Conservation (phyloP, 2,888 invertebrate species). For the Acanthosoma haemorrhoidale region DNA sequence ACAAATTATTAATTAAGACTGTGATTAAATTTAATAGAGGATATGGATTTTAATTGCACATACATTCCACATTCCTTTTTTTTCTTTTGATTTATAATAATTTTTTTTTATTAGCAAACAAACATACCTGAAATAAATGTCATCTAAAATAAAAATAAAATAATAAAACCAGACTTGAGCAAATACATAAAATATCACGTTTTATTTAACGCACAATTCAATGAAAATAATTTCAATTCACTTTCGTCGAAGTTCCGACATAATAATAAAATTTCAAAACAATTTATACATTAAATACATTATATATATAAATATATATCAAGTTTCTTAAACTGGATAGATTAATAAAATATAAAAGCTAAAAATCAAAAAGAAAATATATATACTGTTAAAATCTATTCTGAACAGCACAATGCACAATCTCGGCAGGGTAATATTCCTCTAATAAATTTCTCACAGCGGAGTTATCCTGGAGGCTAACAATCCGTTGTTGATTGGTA, state of each 20-base stretch:
- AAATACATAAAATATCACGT: slow-evolving; percentile 30
- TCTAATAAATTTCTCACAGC: slow-evolving; percentile 25
- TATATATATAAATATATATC: slow-evolving; percentile 17
- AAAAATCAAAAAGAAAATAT: slow-evolving; percentile 13
- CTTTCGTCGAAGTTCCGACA: slow-evolving; percentile 23
- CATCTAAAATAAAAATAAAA: not conserved
- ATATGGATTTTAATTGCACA: slow-evolving; percentile 6
- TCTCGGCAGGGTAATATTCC: slow-evolving; percentile 14
- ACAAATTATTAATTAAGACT: slow-evolving; percentile 21
- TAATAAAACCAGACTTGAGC: slow-evolving; percentile 24
- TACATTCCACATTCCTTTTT: slow-evolving; percentile 6
- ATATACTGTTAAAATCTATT: slow-evolving; percentile 19
- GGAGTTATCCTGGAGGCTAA: not conserved
- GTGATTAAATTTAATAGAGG: slow-evolving; percentile 28
- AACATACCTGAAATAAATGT: not conserved
- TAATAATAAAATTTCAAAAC: slow-evolving; percentile 16
- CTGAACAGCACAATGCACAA: slow-evolving; percentile 22
- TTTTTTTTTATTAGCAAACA: slow-evolving; percentile 4
- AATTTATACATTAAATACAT: not conserved
- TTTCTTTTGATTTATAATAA: slow-evolving; percentile 1
- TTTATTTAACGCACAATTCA: slow-evolving; percentile 7
- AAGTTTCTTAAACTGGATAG: slow-evolving; percentile 2
- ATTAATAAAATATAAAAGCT: slow-evolving; percentile 23
- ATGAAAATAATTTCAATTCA: slow-evolving; percentile 26
- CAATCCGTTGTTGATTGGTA: slow-evolving; percentile 30